Percentiles rank a stretch among this genome's conserved stretches.
Evolutionary conservation across 2,113 vertebrate species (phyloP).

Genomic region (Macaca fascicularis): DNA sequence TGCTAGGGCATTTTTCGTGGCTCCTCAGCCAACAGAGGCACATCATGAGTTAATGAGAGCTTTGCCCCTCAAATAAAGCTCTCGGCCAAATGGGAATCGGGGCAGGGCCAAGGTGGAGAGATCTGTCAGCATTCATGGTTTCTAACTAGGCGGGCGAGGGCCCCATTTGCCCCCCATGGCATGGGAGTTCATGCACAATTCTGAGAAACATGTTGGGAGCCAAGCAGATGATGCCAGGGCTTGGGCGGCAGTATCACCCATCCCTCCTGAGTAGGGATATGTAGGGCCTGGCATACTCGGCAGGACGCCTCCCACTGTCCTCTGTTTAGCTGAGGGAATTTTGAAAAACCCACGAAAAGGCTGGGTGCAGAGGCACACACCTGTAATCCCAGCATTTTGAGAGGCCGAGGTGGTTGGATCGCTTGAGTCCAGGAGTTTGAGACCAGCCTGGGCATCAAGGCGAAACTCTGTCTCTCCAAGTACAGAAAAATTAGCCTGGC

Average conservation of each 20-base stretch:
- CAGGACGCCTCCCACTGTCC: neutral
- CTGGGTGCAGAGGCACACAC: too few species aligned
- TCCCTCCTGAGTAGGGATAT: neutral
- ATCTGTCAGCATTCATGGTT: slow-evolving; percentile 53
- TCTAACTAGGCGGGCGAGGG: slow-evolving; percentile 49
- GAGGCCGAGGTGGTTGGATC: too few species aligned
- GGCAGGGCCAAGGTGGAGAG: slow-evolving; percentile 50
- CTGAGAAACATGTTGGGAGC: slow-evolving; percentile 54
- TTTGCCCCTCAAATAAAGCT: slow-evolving; percentile 59
- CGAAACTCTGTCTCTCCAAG: too few species aligned
- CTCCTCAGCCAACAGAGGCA: neutral
- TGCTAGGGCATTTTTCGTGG: rapidly evolving
- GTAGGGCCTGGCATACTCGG: neutral
- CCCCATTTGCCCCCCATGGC: slow-evolving; percentile 37
- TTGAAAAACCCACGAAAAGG: neutral
- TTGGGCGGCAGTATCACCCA: too few species aligned
- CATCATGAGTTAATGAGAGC: slow-evolving; percentile 14
- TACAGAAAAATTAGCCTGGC: too few species aligned
- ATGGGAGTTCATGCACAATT: slow-evolving; percentile 54
- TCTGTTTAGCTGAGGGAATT: neutral
- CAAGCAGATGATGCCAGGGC: slow-evolving; percentile 32
- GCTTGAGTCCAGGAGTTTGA: too few species aligned
- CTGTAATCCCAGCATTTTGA: too few species aligned
- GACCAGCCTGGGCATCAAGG: too few species aligned
- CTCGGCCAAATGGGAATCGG: neutral